Conservation (phyloP, 2,888 invertebrate genomes). For the Omphaloscelis lunosa region DNA sequence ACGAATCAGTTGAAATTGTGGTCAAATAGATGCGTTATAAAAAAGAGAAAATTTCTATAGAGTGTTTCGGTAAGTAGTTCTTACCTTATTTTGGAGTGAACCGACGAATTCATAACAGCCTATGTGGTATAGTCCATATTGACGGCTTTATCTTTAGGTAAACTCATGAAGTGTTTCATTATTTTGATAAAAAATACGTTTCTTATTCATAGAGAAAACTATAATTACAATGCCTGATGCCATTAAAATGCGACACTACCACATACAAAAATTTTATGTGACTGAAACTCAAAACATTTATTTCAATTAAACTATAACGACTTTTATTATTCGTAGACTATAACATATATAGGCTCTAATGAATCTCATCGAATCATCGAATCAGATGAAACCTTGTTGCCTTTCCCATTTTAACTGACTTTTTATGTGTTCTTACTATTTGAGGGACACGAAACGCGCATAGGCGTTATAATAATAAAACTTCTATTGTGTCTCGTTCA, state of each 20-base stretch:
- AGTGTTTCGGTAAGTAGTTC: not conserved
- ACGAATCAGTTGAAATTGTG: slow-evolving; percentile 24
- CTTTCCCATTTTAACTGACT: not conserved
- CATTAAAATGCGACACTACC: not conserved
- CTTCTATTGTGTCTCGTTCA: too few species aligned
- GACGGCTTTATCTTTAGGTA: too few species aligned
- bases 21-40: not conserved
- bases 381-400: not conserved
- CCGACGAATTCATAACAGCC: not conserved
- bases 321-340: too few species aligned
- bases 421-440: too few species aligned
- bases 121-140: not conserved
- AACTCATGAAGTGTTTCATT: too few species aligned
- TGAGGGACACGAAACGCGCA: too few species aligned
- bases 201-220: not conserved
- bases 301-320: too few species aligned
- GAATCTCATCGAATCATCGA: too few species aligned
- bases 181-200: not conserved
- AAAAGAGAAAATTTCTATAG: not conserved
- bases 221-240: not conserved
- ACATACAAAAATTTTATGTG: not conserved
- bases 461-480: too few species aligned
- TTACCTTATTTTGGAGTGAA: not conserved
- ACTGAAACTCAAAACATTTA: too few species aligned
- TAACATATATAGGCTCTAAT: too few species aligned